A percentile compares a stretch with the other conserved stretches of the same genome.
These are phyloP conservation scores for Noctua comes DNA, from an alignment of 2,888 invertebrate genomes.

Conservation along the genomic window DNA sequence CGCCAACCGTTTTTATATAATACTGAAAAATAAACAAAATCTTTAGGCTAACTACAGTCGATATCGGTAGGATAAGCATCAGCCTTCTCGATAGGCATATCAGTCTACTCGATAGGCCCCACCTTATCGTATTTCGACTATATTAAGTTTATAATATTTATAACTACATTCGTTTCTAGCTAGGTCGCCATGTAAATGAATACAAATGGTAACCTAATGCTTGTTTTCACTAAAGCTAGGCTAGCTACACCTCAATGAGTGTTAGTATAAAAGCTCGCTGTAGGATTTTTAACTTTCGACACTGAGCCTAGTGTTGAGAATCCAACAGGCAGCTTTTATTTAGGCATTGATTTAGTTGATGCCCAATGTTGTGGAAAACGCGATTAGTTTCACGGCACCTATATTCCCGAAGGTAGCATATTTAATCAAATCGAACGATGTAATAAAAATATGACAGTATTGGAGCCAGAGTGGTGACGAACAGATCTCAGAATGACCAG, in stretches of 20 bases:
- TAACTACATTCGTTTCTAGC: conserved; percentile 14
- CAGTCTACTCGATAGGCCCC: neutral
- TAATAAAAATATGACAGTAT: conserved; percentile 77
- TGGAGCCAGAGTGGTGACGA: conserved; percentile 83
- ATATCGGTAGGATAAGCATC: neutral
- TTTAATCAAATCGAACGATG: conserved; percentile 62
- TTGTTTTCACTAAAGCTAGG: neutral
- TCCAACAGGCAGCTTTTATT: neutral
- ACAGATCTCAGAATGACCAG: conserved; percentile 89
- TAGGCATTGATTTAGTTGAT: neutral
- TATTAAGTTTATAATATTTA: conserved; percentile 3
- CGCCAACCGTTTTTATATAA: neutral
- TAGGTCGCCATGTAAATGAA: conserved; percentile 7
- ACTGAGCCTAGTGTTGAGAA: neutral
- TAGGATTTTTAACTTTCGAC: neutral
- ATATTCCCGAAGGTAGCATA: conserved; percentile 67
- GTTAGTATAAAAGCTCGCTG: neutral
- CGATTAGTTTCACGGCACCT: neutral
- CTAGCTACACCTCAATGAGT: neutral
- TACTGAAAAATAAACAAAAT: neutral
- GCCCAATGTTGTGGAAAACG: neutral
- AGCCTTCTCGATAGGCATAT: neutral
- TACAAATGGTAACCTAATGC: neutral
- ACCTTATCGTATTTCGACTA: neutral
- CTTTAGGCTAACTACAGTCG: neutral